Conservation (phyloP, 2,888 invertebrate genomes). For the Leptopilina drosophilae region DNA sequence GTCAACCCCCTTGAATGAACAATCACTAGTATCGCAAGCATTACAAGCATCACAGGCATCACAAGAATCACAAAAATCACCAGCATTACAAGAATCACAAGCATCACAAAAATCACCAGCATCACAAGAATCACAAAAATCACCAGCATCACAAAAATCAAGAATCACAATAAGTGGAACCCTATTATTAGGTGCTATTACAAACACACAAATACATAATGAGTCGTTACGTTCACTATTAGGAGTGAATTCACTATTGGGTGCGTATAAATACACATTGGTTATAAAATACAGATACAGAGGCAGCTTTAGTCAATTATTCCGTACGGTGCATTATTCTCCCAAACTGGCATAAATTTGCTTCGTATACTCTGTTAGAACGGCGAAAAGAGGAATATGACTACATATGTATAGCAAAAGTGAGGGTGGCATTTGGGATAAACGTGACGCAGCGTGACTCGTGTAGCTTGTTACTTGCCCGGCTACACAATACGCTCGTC, state of each 20-base stretch:
- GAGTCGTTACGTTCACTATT: constrained; percentile 41
- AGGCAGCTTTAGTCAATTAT: constrained; percentile 29
- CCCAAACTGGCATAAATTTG: constrained; percentile 31
- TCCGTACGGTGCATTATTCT: too few relatives aligned
- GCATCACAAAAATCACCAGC: too few relatives aligned
- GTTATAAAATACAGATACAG: constrained; percentile 53
- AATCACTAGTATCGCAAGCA: too few relatives aligned
- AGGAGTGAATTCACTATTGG: too few relatives aligned
- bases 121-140: too few relatives aligned
- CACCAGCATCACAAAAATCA: too few relatives aligned
- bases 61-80: too few relatives aligned
- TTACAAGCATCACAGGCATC: too few relatives aligned
- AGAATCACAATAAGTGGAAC: constrained; percentile 45
- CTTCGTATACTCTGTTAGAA: too few relatives aligned
- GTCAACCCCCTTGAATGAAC: constrained; percentile 55
- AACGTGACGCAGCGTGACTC: constrained; percentile 72
- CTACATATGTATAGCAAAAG: constrained; percentile 27
- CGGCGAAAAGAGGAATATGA: constrained; percentile 41
- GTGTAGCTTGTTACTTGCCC: constrained; percentile 67
- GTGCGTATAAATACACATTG: constrained; percentile 55
- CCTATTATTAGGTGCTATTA: constrained; percentile 53
- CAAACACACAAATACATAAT: constrained; percentile 49
- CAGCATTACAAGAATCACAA: too few relatives aligned
- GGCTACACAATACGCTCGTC: constrained; percentile 71
- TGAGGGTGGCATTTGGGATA: constrained; percentile 55